Evolutionary conservation across 2,113 vertebrate genomes (phyloP), one percentile per base, ranked within the genome.

Genomic region (Eidolon helvum): DNA sequence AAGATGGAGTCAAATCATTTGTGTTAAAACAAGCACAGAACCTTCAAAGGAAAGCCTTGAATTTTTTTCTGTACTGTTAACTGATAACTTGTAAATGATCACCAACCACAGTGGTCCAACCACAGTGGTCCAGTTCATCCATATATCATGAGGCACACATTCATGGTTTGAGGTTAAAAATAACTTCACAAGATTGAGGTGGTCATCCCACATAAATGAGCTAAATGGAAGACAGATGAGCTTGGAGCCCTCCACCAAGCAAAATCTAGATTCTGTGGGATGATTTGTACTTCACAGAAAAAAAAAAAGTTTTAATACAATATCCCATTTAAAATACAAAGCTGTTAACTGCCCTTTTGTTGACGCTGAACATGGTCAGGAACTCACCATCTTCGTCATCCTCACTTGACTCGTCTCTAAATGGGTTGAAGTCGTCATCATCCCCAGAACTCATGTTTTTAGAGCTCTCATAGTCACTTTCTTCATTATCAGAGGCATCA

Each of bases 361-460:
- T 11, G 30, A 26, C 18, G n/a, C 15, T 61, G 55, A 40, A 55
- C 0, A 21, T 4, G 43, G 12, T 16, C 4, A 12, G 0, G 7
- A 11, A 22, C 99, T 99, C 96, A 99, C 99, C 99, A 26, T 99
- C 99, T 94, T 99, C 99, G 0, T 99, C 99, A 82, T 99, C 99
- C 12, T 99, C 99, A 55, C 99, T 99, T 18, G 99, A 99, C 93
- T 99, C 99, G 33, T 99, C 99, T 98, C 99, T 98, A 97, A 99
- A 99, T 0, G 99, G 99, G 93, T 99, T 99, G 97, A 99, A 99
- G 80, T 99, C 99, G 0, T 99, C 99, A 1, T 99, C 99, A 0
- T 99, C 99, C 14, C 99, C 99, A 10, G 99, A 99, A 97, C 99
- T 99, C 98, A 99, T 97, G 0, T 99, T 99, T 10, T 98, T 99